Percentiles rank a stretch among this genome's conserved stretches.
These are phyloP conservation scores for Diadophis punctatus DNA, from an alignment of 2,113 vertebrate genomes.

Conservation along the genomic window DNA sequence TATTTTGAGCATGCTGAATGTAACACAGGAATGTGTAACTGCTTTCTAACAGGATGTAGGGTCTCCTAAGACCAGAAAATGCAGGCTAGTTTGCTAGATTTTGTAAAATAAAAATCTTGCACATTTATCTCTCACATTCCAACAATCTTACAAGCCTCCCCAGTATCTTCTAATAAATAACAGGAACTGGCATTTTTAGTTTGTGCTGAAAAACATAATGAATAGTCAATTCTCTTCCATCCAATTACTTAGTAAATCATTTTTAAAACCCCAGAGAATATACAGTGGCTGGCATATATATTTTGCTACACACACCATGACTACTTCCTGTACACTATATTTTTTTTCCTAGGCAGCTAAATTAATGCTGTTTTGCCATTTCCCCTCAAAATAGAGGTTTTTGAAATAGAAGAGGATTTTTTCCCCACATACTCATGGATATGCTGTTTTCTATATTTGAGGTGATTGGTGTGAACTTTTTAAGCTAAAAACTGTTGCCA, in stretches of 20 bases:
- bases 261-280: background rate
- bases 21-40: background rate
- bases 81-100: background rate
- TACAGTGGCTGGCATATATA: background rate
- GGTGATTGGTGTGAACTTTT: background rate
- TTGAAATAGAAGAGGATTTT: background rate
- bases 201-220: background rate
- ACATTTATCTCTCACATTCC: background rate
- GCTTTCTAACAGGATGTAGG: background rate
- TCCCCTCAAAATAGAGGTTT: background rate
- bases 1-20: background rate
- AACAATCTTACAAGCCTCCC: background rate
- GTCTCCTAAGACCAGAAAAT: background rate
- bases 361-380: background rate
- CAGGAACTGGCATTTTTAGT: fast-evolving
- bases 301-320: background rate
- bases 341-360: background rate
- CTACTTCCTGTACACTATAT: background rate
- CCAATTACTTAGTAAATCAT: background rate
- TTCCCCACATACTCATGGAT: background rate
- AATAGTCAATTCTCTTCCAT: background rate
- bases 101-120: slow-evolving; percentile 20
- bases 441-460: background rate
- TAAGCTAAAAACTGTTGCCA: background rate
- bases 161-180: slow-evolving; percentile 12